These are phyloP conservation scores for Eupleurogrammus muticus DNA, from an alignment of 2,797 vertebrate genomes.

Conservation along the genomic window DNA sequence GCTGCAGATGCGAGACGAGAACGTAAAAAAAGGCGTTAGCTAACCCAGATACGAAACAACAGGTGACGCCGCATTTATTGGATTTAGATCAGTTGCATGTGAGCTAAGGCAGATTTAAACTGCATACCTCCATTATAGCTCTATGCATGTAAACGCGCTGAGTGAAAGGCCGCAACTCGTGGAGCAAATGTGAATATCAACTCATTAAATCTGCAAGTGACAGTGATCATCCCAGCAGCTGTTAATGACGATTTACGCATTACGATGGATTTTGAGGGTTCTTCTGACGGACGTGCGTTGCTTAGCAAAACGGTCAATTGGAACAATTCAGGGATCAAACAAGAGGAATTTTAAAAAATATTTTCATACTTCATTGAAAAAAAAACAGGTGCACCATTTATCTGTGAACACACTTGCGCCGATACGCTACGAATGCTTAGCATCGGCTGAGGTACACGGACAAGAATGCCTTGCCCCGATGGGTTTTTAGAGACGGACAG, in stretches of 20 bases:
- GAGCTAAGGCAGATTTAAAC: no score
- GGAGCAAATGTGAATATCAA: background rate
- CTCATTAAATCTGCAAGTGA: background rate
- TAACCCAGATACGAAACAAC: no score
- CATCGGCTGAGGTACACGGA: slow-evolving; percentile 37
- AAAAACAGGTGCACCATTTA: no score
- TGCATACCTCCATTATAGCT: no score
- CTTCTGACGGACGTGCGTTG: no score
- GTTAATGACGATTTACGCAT: no score
- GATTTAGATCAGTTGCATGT: no score
- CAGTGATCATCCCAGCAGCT: background rate
- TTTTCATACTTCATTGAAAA: slow-evolving; percentile 37
- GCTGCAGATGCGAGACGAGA: no score
- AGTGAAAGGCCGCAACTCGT: background rate
- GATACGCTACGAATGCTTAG: slow-evolving; percentile 30
- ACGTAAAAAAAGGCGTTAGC: no score
- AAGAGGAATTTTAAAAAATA: slow-evolving; percentile 31
- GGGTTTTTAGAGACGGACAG: slow-evolving; percentile 23
- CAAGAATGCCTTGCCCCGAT: slow-evolving; percentile 35
- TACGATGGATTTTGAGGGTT: background rate
- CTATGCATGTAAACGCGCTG: background rate
- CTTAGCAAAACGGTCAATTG: slow-evolving; percentile 4
- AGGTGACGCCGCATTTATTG: no score
- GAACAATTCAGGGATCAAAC: slow-evolving; percentile 20
- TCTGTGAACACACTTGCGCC: slow-evolving; percentile 7